Percentiles rank a stretch among this genome's conserved stretches.
Conservation (phyloP, 2,888 invertebrate genomes). For the Andrena hattorfiana region DNA sequence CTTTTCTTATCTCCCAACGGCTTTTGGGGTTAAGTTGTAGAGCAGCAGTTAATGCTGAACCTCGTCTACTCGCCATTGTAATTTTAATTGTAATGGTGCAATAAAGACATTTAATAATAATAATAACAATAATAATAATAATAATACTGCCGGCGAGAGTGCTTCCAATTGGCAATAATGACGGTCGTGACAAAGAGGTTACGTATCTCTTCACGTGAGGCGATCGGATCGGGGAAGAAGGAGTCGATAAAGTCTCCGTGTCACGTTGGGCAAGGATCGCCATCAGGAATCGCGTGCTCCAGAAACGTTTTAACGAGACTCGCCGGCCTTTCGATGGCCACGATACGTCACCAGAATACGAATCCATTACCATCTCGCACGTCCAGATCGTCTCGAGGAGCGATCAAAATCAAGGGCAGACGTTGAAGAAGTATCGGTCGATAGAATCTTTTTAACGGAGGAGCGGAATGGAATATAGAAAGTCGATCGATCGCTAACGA, state of each 20-base stretch:
- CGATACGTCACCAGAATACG: constrained; percentile 60
- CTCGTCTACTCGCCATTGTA: too few species aligned
- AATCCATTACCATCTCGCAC: constrained; percentile 48
- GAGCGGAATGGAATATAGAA: constrained; percentile 23
- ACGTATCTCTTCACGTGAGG: constrained; percentile 45
- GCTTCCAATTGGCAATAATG: constrained; percentile 24
- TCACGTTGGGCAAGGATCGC: constrained; percentile 66
- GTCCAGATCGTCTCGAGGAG: too few species aligned
- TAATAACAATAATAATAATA: too few species aligned
- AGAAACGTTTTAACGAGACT: constrained; percentile 69
- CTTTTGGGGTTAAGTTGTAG: too few species aligned
- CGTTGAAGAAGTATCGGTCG: too few species aligned
- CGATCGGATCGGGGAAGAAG: constrained; percentile 42
- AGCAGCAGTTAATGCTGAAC: too few species aligned
- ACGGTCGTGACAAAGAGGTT: constrained; percentile 33
- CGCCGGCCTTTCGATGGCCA: constrained; percentile 58
- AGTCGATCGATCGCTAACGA: constrained; percentile 56
- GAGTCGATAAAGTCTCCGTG: constrained; percentile 60
- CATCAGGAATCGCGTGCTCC: constrained; percentile 75
- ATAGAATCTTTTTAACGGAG: too few species aligned
- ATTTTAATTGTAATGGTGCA: too few species aligned
- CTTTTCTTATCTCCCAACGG: too few species aligned
- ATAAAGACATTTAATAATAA: too few species aligned
- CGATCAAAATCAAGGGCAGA: too few species aligned
- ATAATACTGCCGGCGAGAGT: constrained; percentile 1